Percentiles rank a stretch among this genome's conserved stretches.
Conservation (phyloP, 2,113 vertebrate species). For the Lophius piscatorius region DNA sequence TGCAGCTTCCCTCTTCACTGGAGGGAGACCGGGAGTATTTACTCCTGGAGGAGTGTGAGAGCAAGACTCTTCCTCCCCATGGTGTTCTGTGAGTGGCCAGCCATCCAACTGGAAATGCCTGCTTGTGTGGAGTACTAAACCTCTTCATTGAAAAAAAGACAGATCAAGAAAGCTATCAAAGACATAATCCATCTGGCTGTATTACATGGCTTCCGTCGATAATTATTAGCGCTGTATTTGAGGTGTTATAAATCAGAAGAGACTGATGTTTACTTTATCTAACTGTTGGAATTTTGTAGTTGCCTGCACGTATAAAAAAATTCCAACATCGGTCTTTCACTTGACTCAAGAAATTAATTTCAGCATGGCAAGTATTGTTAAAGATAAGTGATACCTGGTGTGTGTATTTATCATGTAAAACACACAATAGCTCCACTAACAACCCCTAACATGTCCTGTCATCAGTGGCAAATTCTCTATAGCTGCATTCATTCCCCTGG, state of each 20-base stretch:
- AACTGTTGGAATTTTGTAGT: conserved; percentile 15
- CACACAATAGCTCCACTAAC: too few relatives aligned
- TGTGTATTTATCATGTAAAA: too few relatives aligned
- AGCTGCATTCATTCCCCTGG: too few relatives aligned
- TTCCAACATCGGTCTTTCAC: too few relatives aligned
- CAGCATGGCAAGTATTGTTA: too few relatives aligned
- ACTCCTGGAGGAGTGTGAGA: conserved; percentile 98
- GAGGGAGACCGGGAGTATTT: conserved; percentile 92
- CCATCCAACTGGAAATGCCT: conserved; percentile 67
- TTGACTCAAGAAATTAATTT: too few relatives aligned
- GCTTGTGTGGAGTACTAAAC: conserved; percentile 62
- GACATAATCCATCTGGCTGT: background rate
- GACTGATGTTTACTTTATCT: background rate
- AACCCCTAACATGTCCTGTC: too few relatives aligned
- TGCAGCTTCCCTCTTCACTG: conserved; percentile 83
- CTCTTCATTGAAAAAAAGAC: background rate
- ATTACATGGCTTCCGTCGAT: background rate
- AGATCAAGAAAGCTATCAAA: background rate
- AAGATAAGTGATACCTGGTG: conserved; percentile 13
- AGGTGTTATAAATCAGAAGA: conserved; percentile 3
- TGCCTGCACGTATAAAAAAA: conserved; percentile 44
- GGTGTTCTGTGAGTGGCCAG: conserved; percentile 90
- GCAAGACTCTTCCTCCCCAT: conserved; percentile 90
- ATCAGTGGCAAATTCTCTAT: too few relatives aligned
- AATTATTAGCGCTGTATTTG: too few relatives aligned